A percentile compares a stretch with the other conserved stretches of the same genome.
phyloP scores from a whole-genome alignment of 2,797 vertebrate species.

The Setipinna tenuifilis region DNA sequence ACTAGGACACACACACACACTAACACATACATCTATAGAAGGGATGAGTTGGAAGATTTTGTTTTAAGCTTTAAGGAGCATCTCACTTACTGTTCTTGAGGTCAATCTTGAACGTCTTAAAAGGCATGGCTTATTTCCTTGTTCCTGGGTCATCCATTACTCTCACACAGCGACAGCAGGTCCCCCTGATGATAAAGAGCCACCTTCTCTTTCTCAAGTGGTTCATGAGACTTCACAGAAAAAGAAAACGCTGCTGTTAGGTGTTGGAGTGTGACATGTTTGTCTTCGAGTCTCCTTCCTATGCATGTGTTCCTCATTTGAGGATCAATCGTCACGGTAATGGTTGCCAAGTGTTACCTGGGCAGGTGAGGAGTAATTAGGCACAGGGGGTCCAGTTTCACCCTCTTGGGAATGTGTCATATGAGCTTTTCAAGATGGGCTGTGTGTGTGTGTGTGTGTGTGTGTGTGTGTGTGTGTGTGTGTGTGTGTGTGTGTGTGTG shows the following conservation, averaged over 20 bases:
- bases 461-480: neutral
- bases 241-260: neutral
- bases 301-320: slow-evolving; percentile 25
- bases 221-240: neutral
- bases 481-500: neutral
- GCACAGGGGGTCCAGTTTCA: slow-evolving; percentile 25
- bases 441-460: neutral
- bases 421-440: neutral
- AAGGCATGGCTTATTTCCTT: neutral
- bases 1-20: neutral
- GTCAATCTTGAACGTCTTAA: neutral
- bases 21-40: neutral
- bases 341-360: slow-evolving; percentile 45
- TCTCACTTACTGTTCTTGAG: slow-evolving; percentile 6
- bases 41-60: neutral
- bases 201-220: neutral
- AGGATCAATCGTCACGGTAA: slow-evolving; percentile 39
- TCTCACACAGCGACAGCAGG: neutral
- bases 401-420: neutral
- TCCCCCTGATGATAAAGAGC: neutral
- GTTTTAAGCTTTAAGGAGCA: neutral
- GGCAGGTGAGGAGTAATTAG: slow-evolving; percentile 63
- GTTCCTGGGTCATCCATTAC: neutral
- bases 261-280: neutral
- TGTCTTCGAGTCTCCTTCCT: slow-evolving; percentile 1